Conservation (phyloP, 2,113 vertebrate genomes). For the Pseudorasbora parva region DNA sequence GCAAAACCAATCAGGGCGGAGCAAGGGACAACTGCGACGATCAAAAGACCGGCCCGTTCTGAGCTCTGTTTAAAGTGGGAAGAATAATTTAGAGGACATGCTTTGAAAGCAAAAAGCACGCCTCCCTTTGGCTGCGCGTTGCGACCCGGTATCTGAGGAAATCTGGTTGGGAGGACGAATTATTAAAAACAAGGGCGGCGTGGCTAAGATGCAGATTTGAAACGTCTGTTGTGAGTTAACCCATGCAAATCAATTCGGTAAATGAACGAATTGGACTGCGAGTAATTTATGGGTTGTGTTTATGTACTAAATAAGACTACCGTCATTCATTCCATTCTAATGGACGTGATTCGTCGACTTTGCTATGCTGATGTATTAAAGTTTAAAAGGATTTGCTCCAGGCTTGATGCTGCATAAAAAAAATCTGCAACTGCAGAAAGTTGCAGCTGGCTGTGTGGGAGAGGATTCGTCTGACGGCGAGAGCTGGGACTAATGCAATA, state of each 20-base stretch:
- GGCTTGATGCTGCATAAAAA: constrained; percentile 17
- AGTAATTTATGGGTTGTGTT: constrained; percentile 66
- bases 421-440: constrained; percentile 18
- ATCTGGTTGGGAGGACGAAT: background rate
- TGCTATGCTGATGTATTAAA: constrained; percentile 20
- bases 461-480: constrained; percentile 40
- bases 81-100: constrained; percentile 73
- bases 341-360: constrained; percentile 42
- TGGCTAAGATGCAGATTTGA: constrained; percentile 62
- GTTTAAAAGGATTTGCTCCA: constrained; percentile 44
- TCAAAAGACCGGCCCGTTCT: constrained; percentile 58
- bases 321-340: constrained; percentile 38
- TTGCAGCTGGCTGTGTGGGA: constrained; percentile 23
- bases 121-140: background rate
- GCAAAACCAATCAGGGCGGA: constrained; percentile 58
- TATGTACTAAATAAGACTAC: constrained; percentile 67
- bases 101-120: constrained; percentile 55
- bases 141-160: constrained; percentile 26
- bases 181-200: background rate
- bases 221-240: constrained; percentile 67
- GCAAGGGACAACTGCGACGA: constrained; percentile 59
- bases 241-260: constrained; percentile 72
- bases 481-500: constrained; percentile 55
- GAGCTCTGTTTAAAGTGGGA: constrained; percentile 65
- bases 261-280: constrained; percentile 61